Conservation (phyloP, 1,140 invertebrate genomes). For the Pristionchus pacificus region DNA sequence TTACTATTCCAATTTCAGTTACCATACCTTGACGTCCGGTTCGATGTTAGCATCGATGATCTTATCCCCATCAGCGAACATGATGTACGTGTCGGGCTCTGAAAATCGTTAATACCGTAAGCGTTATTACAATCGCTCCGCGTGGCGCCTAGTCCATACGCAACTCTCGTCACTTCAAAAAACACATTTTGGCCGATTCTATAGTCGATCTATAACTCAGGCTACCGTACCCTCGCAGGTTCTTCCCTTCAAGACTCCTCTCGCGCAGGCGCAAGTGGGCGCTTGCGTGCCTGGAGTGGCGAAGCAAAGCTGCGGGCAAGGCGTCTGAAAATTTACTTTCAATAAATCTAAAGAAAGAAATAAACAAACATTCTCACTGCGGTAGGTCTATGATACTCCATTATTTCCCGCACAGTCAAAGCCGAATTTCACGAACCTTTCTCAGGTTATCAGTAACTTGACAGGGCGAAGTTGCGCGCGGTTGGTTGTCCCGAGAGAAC, state of each 20-base stretch:
- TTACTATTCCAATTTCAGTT: background rate
- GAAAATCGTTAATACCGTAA: conserved; percentile 8
- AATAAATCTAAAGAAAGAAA: conserved; percentile 61
- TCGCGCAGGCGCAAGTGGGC: conserved; percentile 83
- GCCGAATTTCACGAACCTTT: conserved; percentile 17
- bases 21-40: conserved; percentile 46
- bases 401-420: conserved; percentile 12
- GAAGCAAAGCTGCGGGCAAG: conserved; percentile 91
- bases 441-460: conserved; percentile 56
- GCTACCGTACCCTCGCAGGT: conserved; percentile 67
- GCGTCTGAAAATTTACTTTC: conserved; percentile 65
- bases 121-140: too few species aligned
- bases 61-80: conserved; percentile 85
- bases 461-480: conserved; percentile 47
- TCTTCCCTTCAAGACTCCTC: conserved; percentile 66
- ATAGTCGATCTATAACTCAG: conserved; percentile 42
- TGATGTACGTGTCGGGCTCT: conserved; percentile 69
- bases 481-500: conserved; percentile 49
- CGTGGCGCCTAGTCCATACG: too few species aligned
- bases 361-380: conserved; percentile 73
- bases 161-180: too few species aligned
- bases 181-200: conserved; percentile 58
- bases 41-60: conserved; percentile 54
- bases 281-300: conserved; percentile 68
- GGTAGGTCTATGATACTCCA: too few species aligned